Conservation (phyloP, 1,140 invertebrate species). For the Cherax destructor region DNA sequence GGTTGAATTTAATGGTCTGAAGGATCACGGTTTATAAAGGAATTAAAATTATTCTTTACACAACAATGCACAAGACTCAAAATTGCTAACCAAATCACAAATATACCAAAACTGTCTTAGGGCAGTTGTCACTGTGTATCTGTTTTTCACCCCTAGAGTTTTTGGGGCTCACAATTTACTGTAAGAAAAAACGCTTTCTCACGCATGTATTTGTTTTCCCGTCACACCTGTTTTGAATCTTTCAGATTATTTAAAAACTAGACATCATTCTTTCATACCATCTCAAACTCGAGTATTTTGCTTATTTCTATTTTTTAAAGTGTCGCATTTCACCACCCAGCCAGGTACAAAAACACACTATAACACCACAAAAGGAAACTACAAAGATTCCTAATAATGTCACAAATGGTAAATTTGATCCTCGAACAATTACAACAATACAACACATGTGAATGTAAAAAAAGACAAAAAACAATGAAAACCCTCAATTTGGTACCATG, state of each 20-base stretch:
- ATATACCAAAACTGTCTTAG: slow-evolving; percentile 43
- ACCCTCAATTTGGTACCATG: slow-evolving; percentile 47
- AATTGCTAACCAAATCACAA: slow-evolving; percentile 36
- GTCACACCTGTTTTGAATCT: slow-evolving; percentile 49
- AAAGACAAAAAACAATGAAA: slow-evolving; percentile 23
- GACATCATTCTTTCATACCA: slow-evolving; percentile 25
- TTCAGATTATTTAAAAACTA: slow-evolving; percentile 57
- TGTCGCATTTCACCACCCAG: slow-evolving; percentile 62
- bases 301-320: slow-evolving; percentile 35
- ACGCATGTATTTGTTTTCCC: slow-evolving; percentile 12
- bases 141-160: slow-evolving; percentile 17
- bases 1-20: not conserved
- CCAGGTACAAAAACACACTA: slow-evolving; percentile 62
- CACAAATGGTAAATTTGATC: slow-evolving; percentile 38
- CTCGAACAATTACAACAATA: slow-evolving; percentile 10
- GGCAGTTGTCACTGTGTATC: slow-evolving; percentile 19
- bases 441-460: slow-evolving; percentile 5
- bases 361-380: slow-evolving; percentile 60
- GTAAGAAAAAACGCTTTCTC: slow-evolving; percentile 33
- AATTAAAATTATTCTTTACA: not conserved
- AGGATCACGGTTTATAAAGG: slow-evolving; percentile 8
- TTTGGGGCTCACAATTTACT: slow-evolving; percentile 19
- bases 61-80: slow-evolving; percentile 47
- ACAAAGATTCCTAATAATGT: slow-evolving; percentile 55
- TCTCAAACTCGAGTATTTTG: slow-evolving; percentile 38